phyloP scores from a whole-genome alignment of 2,113 vertebrate species.

The Mormoops blainvillei region DNA sequence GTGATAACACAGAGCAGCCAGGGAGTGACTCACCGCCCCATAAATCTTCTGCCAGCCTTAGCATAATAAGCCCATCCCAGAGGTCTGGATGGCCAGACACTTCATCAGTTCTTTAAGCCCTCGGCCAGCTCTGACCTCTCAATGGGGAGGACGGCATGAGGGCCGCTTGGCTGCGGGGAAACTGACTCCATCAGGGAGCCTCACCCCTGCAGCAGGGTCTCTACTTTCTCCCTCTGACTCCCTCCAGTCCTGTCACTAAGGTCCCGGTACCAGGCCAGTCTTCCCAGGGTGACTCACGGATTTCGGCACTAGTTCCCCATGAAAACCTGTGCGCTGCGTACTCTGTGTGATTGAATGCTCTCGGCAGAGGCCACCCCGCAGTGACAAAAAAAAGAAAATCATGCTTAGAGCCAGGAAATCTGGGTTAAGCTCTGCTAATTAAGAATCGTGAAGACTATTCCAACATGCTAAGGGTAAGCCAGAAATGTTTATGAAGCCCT shows the following conservation, averaged over 20 bases:
- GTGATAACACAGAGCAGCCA: constrained; percentile 58
- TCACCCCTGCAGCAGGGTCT: background rate
- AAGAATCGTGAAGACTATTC: background rate
- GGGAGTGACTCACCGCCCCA: constrained; percentile 58
- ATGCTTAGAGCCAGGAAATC: background rate
- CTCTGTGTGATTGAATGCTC: background rate
- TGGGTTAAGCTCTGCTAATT: background rate
- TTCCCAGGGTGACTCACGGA: background rate
- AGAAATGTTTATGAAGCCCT: background rate
- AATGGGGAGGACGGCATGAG: background rate
- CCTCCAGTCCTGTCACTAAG: background rate
- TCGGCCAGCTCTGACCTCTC: background rate
- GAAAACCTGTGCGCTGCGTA: background rate
- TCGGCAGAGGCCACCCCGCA: background rate
- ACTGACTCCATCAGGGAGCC: background rate
- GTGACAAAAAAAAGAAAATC: background rate
- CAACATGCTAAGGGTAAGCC: background rate
- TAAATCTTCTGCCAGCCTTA: constrained; percentile 46
- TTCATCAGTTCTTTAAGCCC: background rate
- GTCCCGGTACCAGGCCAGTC: background rate
- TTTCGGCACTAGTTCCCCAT: background rate
- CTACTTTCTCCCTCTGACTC: background rate
- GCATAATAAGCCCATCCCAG: constrained; percentile 26
- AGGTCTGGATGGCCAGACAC: background rate
- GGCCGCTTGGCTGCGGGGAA: background rate